Evolutionary conservation across 2,888 invertebrate species (phyloP), one percentile per base, ranked within the genome.

Genomic region (Gisinianus flammeolus): DNA sequence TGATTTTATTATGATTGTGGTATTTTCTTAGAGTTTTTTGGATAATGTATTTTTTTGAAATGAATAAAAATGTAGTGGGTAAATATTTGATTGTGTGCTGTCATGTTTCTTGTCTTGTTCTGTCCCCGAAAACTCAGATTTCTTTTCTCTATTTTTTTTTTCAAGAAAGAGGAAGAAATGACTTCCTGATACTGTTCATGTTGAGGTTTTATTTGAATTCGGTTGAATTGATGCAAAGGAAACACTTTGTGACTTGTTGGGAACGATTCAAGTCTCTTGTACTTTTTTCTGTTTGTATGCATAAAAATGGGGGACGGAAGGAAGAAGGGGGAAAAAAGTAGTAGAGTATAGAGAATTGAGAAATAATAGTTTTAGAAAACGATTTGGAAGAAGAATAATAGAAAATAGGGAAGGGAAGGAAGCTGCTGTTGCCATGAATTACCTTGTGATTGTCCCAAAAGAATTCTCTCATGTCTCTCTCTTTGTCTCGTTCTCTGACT

Each of bases 371-470:
- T 71, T 71, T 71, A 28, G 71, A 71, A 71, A 71, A 56, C 54
- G 56, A 71, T 71, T 44, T 44, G 56, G 71, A 71, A 54, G n/a
- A 54, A 71, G 71, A 71, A 71, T 71, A 71, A 71, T 71, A 71
- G 71, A 56, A 56, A 71, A 71, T 26, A 33, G 30, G 71, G 28
- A 22, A 19, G 22, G 30, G 71, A 44, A 69, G 30, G 31, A 44
- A 69, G 52, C n/a, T 30, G 26, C 33, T 10, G 52, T 28, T 71
- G 54, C 56, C 71, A 71, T 71, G 71, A 71, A 71, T 71, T 71
- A 71, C 56, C 71, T 56, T 71, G 26, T 71, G 71, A 71, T 71
- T 71, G 71, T 56, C 71, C 71, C 71, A 44, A 52, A 71, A 71
- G 71, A 71, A 56, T 71, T 71, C 54, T 19, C 26, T 71, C 52